Conservation (phyloP, 2,888 invertebrate genomes). For the Pristionchus entomophagus region DNA sequence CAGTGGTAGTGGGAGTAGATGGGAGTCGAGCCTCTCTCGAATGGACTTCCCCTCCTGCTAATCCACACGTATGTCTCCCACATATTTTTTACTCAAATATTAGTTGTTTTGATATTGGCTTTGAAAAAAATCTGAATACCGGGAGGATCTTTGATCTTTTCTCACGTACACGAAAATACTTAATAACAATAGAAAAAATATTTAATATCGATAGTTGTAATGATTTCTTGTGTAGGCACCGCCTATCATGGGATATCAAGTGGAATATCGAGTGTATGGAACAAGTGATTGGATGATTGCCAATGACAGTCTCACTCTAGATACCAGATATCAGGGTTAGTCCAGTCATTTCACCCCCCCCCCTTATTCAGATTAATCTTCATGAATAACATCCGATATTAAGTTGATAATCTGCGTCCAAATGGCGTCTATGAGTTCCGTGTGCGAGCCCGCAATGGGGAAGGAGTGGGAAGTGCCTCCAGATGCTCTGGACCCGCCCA, state of each 20-base stretch:
- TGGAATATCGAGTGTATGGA: slow-evolving; percentile 59
- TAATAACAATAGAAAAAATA: no score
- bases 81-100: no score
- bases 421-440: slow-evolving; percentile 76
- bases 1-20: slow-evolving; percentile 68
- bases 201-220: background rate
- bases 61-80: slow-evolving; percentile 46
- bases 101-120: no score
- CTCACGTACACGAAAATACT: background rate
- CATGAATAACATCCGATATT: no score
- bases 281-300: slow-evolving; percentile 70
- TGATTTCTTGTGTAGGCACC: background rate
- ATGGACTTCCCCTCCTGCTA: slow-evolving; percentile 68
- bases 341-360: no score
- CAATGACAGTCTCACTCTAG: slow-evolving; percentile 65
- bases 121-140: no score
- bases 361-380: no score
- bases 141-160: no score
- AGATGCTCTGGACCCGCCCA: slow-evolving; percentile 59
- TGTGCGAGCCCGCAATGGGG: slow-evolving; percentile 70
- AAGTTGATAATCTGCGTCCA: slow-evolving; percentile 73
- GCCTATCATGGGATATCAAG: slow-evolving; percentile 42
- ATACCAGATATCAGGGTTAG: slow-evolving; percentile 58
- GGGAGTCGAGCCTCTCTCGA: slow-evolving; percentile 68
- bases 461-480: slow-evolving; percentile 61